Evolutionary conservation across 2,888 invertebrate genomes (phyloP).

Genomic region (Drosophila recens): DNA sequence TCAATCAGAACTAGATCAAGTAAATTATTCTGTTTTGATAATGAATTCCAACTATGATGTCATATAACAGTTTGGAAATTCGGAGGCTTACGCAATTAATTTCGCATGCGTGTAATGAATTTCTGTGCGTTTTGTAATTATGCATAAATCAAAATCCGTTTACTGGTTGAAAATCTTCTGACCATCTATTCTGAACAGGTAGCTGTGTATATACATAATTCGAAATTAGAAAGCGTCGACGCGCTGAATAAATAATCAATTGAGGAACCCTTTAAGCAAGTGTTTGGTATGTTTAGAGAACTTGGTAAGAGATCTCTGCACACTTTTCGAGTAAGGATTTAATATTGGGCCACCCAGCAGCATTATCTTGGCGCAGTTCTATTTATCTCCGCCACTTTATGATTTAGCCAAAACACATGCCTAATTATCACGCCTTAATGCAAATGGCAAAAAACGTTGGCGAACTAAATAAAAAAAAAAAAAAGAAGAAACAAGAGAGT

Average conservation of each 20-base stretch:
- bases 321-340: background rate
- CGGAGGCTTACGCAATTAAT: conserved; percentile 18
- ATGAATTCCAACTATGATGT: conserved; percentile 23
- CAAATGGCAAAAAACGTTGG: conserved; percentile 49
- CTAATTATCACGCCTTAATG: conserved; percentile 60
- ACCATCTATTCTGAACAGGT: conserved; percentile 46
- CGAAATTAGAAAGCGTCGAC: conserved; percentile 50
- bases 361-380: conserved; percentile 14
- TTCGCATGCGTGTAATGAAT: conserved; percentile 49
- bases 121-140: conserved; percentile 33
- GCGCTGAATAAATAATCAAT: conserved; percentile 45
- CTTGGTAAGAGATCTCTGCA: background rate
- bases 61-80: conserved; percentile 34
- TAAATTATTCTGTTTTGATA: background rate
- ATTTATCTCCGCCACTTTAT: conserved; percentile 28
- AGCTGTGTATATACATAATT: conserved; percentile 38
- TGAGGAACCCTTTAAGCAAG: background rate
- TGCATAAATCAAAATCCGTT: conserved; percentile 47
- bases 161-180: conserved; percentile 20
- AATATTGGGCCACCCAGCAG: conserved; percentile 15
- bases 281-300: background rate
- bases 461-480: conserved; percentile 17
- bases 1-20: background rate
- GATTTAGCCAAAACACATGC: conserved; percentile 39
- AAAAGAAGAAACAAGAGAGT: conserved; percentile 22